Percentiles rank a stretch among this genome's conserved stretches.
Conservation (phyloP, 2,113 vertebrate genomes). For the Ramphastos sulfuratus region DNA sequence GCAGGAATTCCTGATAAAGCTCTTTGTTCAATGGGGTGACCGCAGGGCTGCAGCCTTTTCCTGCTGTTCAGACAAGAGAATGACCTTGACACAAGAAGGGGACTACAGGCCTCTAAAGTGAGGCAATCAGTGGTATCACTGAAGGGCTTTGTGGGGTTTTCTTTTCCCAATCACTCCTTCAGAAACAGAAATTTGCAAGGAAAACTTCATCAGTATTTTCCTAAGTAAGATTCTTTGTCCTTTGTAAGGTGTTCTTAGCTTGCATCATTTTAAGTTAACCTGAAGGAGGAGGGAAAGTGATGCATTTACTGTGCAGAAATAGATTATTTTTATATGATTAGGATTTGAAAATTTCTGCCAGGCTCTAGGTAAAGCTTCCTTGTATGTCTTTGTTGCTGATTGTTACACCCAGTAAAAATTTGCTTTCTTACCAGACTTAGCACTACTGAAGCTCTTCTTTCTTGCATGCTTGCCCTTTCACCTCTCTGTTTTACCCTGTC, state of each 20-base stretch:
- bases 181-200: not conserved
- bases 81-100: not conserved
- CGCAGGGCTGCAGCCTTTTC: not conserved
- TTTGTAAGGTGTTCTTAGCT: not conserved
- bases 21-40: not conserved
- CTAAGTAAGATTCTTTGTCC: not conserved
- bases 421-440: not conserved
- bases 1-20: not conserved
- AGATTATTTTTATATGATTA: not conserved
- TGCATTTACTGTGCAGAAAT: not conserved
- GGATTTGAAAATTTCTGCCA: conserved; percentile 12
- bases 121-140: not conserved
- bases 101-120: not conserved
- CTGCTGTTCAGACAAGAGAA: not conserved
- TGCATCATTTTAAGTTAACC: not conserved
- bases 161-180: not conserved
- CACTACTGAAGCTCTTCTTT: not conserved
- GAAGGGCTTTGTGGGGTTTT: not conserved
- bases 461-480: not conserved
- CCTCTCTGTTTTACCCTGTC: not conserved
- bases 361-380: not conserved
- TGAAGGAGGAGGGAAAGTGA: not conserved
- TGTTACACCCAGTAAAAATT: conserved; percentile 25
- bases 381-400: not conserved
- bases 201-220: not conserved